Base-by-base conservation (phyloP, 2,113 vertebrate genomes). In the Synchiropus splendidus region DNA sequence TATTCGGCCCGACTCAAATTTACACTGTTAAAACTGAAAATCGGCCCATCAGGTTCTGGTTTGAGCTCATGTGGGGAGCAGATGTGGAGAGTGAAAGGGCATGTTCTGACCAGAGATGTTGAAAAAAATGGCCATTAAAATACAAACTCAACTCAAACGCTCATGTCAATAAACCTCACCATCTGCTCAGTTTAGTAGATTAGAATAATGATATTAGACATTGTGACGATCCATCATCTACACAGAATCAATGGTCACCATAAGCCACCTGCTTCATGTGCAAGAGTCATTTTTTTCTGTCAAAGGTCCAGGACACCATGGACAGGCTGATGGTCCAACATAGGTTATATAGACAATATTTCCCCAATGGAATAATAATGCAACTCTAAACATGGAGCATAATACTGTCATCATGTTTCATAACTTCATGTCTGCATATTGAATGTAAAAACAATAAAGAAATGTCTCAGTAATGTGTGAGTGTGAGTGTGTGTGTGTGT, bases 181-280 rank as follows among this genome's bases (percentile, higher is more conserved):
- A 18, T 47, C 12, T 34, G 11, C 4, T 60, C 39, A 12, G 11
- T 41, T 46, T 15, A 51, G 31, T 35, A 3, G 13, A 68, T 72
- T 57, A 61, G 5, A 10, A 44, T 69, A 50, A 67, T 39, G 9
- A 49, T 18, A 34, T 56, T 55, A 56, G 50, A 62, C 30, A 39
- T 40, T 1, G 45, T 17, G 13, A 6, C 31, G 6, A 16, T 42
- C 50, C 51, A 43, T 53, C 51, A 51, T 51, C 32, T 40, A 31
- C 16, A 44, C 13, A 51, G 36, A 35, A 34, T 11, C 35, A 17
- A 6, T 8, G 10, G 10, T 37, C 40, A 32, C 56, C 36, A 18
- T 37, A 11, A 35, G 40, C 48, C 39, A 48, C 54, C 49, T 40
- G 16, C 38, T 45, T 4, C 8, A 18, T 16, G 37, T 9, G 31